These are phyloP conservation scores for Pimephales promelas DNA, from an alignment of 2,113 vertebrate genomes.

Conservation along the genomic window DNA sequence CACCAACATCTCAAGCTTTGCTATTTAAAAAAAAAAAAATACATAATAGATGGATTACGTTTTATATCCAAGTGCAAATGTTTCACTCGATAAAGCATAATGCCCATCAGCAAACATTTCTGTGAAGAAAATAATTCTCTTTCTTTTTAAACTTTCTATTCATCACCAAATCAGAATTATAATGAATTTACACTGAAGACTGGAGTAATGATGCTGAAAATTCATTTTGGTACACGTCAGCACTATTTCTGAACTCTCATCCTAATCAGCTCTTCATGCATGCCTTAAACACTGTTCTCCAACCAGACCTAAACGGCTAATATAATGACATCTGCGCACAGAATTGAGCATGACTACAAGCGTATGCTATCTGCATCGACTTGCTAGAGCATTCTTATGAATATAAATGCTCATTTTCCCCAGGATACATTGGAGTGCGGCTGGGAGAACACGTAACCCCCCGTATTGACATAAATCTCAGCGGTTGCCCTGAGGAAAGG, in stretches of 20 bases:
- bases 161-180: neutral
- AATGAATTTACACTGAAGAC: neutral
- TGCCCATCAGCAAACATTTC: neutral
- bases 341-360: neutral
- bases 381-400: neutral
- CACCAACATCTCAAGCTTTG: neutral
- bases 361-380: neutral
- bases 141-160: no score
- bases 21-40: conserved; percentile 1
- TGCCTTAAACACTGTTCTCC: neutral
- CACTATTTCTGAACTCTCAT: neutral
- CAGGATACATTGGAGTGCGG: neutral
- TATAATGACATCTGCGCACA: neutral
- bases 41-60: neutral
- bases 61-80: neutral
- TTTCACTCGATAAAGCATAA: neutral
- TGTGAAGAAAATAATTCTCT: no score
- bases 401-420: conserved; percentile 19
- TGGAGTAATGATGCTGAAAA: neutral
- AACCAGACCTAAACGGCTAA: neutral
- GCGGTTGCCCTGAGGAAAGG: neutral
- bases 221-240: neutral
- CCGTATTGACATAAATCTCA: conserved; percentile 13
- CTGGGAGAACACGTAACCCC: neutral
- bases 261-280: neutral